phyloP scores from a whole-genome alignment of 2,113 vertebrate species.

The Falco punctatus region DNA sequence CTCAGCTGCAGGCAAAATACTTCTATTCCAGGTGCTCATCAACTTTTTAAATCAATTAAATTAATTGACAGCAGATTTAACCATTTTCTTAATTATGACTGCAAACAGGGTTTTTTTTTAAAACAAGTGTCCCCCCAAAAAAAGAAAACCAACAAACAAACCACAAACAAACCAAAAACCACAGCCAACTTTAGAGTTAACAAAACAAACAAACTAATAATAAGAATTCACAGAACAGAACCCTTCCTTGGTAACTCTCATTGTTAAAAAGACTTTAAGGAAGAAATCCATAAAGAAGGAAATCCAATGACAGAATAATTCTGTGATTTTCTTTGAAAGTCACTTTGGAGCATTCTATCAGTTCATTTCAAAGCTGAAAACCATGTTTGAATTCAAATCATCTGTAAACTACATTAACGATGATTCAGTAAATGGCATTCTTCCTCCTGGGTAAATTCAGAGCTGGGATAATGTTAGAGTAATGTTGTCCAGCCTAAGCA shows the following conservation, averaged over 20 bases:
- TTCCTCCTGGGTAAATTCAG: background rate
- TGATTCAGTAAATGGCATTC: background rate
- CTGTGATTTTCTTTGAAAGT: background rate
- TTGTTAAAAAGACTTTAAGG: background rate
- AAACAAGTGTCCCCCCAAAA: fast-evolving
- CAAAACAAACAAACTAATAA: background rate
- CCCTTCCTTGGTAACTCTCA: background rate
- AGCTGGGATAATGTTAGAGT: background rate
- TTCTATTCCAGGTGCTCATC: slow-evolving; percentile 27
- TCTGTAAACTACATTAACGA: background rate
- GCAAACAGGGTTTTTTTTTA: background rate
- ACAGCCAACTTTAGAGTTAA: background rate
- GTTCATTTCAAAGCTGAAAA: slow-evolving; percentile 13
- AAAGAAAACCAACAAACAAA: no score
- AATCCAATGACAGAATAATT: background rate
- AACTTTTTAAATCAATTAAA: slow-evolving; percentile 46
- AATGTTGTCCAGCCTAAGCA: background rate
- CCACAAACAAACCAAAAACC: background rate
- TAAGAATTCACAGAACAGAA: background rate
- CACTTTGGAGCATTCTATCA: background rate
- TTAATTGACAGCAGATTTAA: slow-evolving; percentile 55
- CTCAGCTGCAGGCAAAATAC: slow-evolving; percentile 50
- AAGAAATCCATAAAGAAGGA: background rate
- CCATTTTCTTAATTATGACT: slow-evolving; percentile 43
- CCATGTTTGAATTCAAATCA: background rate